Percentiles rank a stretch among this genome's conserved stretches.
Evolutionary conservation across 2,888 invertebrate genomes (phyloP).

Genomic region (Ferrisia virgata): DNA sequence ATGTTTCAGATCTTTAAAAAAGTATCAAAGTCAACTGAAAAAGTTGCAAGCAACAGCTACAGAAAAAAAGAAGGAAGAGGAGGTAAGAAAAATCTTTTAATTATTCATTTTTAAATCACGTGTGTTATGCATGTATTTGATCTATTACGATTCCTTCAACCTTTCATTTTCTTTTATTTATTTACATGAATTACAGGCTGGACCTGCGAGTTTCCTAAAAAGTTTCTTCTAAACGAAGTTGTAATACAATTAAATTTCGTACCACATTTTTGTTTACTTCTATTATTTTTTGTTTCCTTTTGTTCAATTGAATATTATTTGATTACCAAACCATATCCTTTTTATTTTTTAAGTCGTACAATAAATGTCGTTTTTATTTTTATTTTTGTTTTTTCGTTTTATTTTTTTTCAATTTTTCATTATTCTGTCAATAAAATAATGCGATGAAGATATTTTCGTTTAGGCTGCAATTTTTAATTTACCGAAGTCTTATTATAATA

Average conservation of each 20-base stretch:
- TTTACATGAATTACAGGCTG: constrained; percentile 62
- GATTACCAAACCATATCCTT: constrained; percentile 38
- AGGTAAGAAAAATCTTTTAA: constrained; percentile 51
- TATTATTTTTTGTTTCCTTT: constrained; percentile 23
- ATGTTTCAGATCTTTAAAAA: constrained; percentile 75
- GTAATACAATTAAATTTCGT: neutral
- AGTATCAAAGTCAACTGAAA: constrained; percentile 81
- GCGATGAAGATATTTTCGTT: neutral
- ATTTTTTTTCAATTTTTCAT: neutral
- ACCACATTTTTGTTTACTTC: constrained; percentile 34
- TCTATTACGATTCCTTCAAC: constrained; percentile 49
- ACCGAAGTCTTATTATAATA: neutral
- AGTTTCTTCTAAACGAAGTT: constrained; percentile 76
- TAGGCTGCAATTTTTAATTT: neutral
- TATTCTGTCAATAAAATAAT: neutral
- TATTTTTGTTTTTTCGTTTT: neutral
- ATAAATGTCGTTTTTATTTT: constrained; percentile 24
- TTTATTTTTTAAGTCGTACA: constrained; percentile 24
- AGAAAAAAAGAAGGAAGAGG: constrained; percentile 62
- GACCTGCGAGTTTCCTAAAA: constrained; percentile 90
- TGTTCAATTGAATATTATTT: constrained; percentile 16
- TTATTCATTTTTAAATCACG: constrained; percentile 39
- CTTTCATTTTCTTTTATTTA: constrained; percentile 46
- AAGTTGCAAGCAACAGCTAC: constrained; percentile 65
- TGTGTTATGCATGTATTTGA: constrained; percentile 44